phyloP scores from a whole-genome alignment of 2,113 vertebrate species.

The Coreoperca whiteheadi region DNA sequence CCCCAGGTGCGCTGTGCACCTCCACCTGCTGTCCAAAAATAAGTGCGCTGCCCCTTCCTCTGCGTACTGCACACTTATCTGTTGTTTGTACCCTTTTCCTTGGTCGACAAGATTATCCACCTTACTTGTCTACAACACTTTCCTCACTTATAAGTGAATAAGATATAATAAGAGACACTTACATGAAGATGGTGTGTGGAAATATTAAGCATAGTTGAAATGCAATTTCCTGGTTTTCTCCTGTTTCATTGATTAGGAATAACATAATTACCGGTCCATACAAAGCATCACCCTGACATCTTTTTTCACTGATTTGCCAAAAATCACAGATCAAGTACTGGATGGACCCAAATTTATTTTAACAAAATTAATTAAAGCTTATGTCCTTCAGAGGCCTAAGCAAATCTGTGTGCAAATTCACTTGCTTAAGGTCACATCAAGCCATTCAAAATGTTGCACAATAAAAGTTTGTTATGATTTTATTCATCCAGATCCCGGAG shows the following conservation, averaged over 20 bases:
- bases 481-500: slow-evolving; percentile 28
- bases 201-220: background rate
- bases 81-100: background rate
- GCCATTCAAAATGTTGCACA: slow-evolving; percentile 27
- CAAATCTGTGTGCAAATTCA: slow-evolving; percentile 14
- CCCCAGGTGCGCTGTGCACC: slow-evolving; percentile 47
- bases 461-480: slow-evolving; percentile 34
- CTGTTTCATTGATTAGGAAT: slow-evolving; percentile 14
- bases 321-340: slow-evolving; percentile 16
- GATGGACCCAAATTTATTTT: background rate
- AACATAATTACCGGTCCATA: slow-evolving; percentile 6
- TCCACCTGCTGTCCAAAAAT: slow-evolving; percentile 59
- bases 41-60: slow-evolving; percentile 33
- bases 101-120: slow-evolving; percentile 9
- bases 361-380: slow-evolving; percentile 24
- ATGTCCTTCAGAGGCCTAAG: slow-evolving; percentile 23
- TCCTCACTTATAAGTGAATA: slow-evolving; percentile 7
- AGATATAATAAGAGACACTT: background rate
- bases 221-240: background rate
- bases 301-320: slow-evolving; percentile 27
- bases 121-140: background rate
- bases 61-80: slow-evolving; percentile 19
- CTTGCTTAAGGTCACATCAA: slow-evolving; percentile 38
- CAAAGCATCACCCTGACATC: slow-evolving; percentile 14
- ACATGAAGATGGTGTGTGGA: slow-evolving; percentile 1